Conservation (phyloP, 2,797 vertebrate species). For the Cossypha dichroa region DNA sequence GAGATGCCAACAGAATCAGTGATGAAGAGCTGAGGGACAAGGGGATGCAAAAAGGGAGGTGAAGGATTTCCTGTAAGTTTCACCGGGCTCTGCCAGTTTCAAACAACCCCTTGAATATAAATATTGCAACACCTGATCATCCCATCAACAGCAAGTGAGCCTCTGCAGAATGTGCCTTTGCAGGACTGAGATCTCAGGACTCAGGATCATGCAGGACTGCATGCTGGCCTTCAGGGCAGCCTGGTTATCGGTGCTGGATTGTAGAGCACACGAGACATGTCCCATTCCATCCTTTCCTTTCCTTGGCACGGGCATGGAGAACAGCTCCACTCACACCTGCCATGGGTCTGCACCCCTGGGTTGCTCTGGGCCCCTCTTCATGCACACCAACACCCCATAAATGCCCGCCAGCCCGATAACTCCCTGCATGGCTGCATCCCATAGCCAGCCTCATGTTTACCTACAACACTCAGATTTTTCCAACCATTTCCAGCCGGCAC, state of each 20-base stretch:
- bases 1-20: accelerated
- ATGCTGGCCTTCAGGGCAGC: not conserved
- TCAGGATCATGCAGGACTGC: too few relatives aligned
- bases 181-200: not conserved
- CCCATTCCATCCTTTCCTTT: not conserved
- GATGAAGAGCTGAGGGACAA: not conserved
- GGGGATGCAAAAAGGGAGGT: not conserved
- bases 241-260: not conserved
- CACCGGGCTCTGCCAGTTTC: not conserved
- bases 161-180: not conserved
- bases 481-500: conserved; percentile 7
- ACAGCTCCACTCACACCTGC: not conserved
- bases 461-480: not conserved
- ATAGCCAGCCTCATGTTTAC: not conserved
- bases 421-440: not conserved
- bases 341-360: not conserved
- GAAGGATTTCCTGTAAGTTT: not conserved
- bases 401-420: not conserved
- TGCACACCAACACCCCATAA: not conserved
- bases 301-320: accelerated
- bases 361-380: not conserved
- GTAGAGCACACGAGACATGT: accelerated
- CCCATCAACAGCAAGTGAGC: not conserved
- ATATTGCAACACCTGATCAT: not conserved
- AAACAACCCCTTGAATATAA: not conserved